A percentile compares a stretch with the other conserved stretches of the same genome.
Conservation (phyloP, 1,140 invertebrate genomes). For the Micrasema minimum region DNA sequence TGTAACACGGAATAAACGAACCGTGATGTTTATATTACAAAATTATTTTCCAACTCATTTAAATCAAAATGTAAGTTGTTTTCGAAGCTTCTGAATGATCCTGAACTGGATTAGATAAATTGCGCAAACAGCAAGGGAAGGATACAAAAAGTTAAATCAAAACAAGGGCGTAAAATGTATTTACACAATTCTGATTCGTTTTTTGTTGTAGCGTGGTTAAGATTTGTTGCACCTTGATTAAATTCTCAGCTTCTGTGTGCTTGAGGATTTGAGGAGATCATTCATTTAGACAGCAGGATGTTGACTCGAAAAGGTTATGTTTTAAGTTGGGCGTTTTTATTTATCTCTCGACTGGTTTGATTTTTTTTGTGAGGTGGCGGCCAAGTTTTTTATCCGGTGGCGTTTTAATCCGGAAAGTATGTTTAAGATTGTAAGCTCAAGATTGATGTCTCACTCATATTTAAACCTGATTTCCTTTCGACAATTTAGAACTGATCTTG, state of each 20-base stretch:
- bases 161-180: too few relatives aligned
- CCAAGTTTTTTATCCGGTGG: neutral
- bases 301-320: too few relatives aligned
- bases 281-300: too few relatives aligned
- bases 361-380: neutral
- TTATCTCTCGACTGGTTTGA: neutral
- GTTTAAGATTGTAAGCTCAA: constrained; percentile 16
- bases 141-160: too few relatives aligned
- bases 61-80: constrained; percentile 12
- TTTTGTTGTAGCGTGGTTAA: too few relatives aligned
- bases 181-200: too few relatives aligned
- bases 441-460: constrained; percentile 26
- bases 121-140: too few relatives aligned
- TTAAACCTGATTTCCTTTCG: constrained; percentile 24
- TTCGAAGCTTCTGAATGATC: neutral
- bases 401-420: constrained; percentile 15
- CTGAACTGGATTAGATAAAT: neutral
- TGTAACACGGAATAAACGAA: constrained; percentile 16
- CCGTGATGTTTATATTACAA: constrained; percentile 10
- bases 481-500: constrained; percentile 18
- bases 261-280: too few relatives aligned
- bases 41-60: constrained; percentile 32
- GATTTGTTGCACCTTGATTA: too few relatives aligned
- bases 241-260: too few relatives aligned
- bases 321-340: too few relatives aligned